phyloP scores from a whole-genome alignment of 2,113 vertebrate species.

The Callopanchax toddi region DNA sequence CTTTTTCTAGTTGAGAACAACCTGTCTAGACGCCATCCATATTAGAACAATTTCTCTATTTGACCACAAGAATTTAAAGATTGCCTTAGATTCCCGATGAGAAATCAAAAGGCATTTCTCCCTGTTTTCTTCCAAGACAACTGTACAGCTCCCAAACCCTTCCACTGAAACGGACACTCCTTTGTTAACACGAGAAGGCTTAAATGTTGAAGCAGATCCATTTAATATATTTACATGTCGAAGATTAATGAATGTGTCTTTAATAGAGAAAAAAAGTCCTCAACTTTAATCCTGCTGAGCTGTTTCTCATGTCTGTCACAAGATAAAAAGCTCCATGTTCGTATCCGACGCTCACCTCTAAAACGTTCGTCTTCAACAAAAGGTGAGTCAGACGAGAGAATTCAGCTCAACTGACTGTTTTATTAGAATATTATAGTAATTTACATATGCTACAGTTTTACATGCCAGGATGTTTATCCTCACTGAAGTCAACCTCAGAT shows the following conservation, averaged over 20 bases:
- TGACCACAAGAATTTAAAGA: no score
- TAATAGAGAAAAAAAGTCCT: not conserved
- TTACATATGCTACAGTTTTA: slow-evolving; percentile 1
- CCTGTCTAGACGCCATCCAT: no score
- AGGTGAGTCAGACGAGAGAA: slow-evolving; percentile 12
- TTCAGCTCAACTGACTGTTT: slow-evolving; percentile 10
- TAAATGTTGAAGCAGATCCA: not conserved
- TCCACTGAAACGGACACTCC: no score
- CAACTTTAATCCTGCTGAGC: not conserved
- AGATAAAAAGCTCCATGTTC: not conserved
- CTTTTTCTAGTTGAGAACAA: no score
- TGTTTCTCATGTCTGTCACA: no score
- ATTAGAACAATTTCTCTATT: no score
- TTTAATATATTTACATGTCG: not conserved
- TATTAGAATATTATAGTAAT: slow-evolving; percentile 20
- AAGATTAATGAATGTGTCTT: not conserved
- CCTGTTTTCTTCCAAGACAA: no score
- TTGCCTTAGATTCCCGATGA: no score
- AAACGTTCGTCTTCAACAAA: slow-evolving; percentile 5
- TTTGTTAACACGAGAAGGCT: not conserved
- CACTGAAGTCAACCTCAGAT: slow-evolving; percentile 8
- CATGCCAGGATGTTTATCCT: slow-evolving; percentile 25
- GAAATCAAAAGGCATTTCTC: no score
- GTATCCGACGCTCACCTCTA: slow-evolving; percentile 1
- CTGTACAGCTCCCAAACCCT: no score